Base-by-base conservation (phyloP, 2,113 vertebrate species). In the Etia nguti region DNA sequence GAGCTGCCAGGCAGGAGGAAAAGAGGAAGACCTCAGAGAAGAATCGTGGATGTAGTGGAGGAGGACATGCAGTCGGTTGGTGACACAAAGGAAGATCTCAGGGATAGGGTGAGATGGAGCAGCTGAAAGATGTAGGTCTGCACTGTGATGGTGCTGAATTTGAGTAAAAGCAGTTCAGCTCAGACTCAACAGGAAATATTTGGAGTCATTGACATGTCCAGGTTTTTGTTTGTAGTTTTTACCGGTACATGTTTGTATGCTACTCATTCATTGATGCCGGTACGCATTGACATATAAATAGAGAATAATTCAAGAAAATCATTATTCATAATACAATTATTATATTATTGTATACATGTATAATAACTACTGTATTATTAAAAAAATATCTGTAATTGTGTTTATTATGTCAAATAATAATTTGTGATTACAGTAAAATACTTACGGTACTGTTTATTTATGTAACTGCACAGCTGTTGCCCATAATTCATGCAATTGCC, bases 371-470 rank as follows among this genome's bases (percentile, higher is more conserved):
- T 70, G 38, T 1, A 70, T 16, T 70, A 70, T 43, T 24, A 38
- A 68, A 36, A 22, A 41, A 68, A 26, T 3, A 48, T 70, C 1
- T 1, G 12, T 16, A 12, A 43, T 70, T 70, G n/a, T 15, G 38
- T 70, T 70, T 16, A 70, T 22, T 38, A 22, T 70, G 5, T 70
- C 38, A 43, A 43, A 70, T 24, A 43, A 10, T 70, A 13, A 43
- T 41, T 70, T 24, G 36, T 24, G 12, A 70, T 24, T 24, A 41
- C 12, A 3, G n/a, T 70, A n/a, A 57, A 57, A 3, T 57, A 57
- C 56, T 16, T 0, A 1, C 2, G 1, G 18, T 65, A 38, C n/a
- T 70, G n/a, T 70, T 24, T 46, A 26, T 73, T 73, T 73, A 26
- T 46, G 22, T 43, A 70, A 26, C 38, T 10, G 8, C 36, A 16